phyloP scores from a whole-genome alignment of 2,888 invertebrate genomes.

The Geotrupes spiniger region DNA sequence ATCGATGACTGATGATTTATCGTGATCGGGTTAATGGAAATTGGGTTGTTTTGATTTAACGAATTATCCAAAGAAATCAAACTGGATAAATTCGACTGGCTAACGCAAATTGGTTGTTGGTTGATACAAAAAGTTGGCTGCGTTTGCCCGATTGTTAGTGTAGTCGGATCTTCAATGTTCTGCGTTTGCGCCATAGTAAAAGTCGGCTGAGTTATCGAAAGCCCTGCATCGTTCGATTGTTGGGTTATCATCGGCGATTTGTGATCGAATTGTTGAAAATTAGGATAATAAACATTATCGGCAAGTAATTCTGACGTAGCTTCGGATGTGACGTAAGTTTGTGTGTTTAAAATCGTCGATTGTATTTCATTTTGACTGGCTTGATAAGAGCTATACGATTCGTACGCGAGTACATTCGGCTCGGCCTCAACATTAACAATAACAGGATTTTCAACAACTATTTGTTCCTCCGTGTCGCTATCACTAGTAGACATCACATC shows the following conservation, averaged over 20 bases:
- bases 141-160: conserved; percentile 14
- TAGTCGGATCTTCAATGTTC: neutral
- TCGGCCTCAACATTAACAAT: conserved; percentile 29
- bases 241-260: conserved; percentile 15
- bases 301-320: conserved; percentile 38
- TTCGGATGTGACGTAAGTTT: conserved; percentile 41
- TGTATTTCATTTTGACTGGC: conserved; percentile 43
- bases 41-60: conserved; percentile 22
- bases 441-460: conserved; percentile 9
- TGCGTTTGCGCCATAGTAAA: conserved; percentile 8
- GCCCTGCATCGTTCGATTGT: neutral
- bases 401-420: conserved; percentile 41
- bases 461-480: conserved; percentile 66
- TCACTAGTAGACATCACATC: conserved; percentile 78
- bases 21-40: conserved; percentile 26
- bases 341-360: conserved; percentile 44
- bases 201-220: conserved; percentile 7
- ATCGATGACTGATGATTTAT: conserved; percentile 35
- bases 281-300: conserved; percentile 25
- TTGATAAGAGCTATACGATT: conserved; percentile 38
- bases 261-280: conserved; percentile 24
- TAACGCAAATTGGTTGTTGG: conserved; percentile 40
- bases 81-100: conserved; percentile 30
- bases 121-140: conserved; percentile 35
- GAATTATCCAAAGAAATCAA: conserved; percentile 26